These are phyloP conservation scores for Spheniscus mendiculus DNA, from an alignment of 2,113 vertebrate genomes.

Conservation along the genomic window DNA sequence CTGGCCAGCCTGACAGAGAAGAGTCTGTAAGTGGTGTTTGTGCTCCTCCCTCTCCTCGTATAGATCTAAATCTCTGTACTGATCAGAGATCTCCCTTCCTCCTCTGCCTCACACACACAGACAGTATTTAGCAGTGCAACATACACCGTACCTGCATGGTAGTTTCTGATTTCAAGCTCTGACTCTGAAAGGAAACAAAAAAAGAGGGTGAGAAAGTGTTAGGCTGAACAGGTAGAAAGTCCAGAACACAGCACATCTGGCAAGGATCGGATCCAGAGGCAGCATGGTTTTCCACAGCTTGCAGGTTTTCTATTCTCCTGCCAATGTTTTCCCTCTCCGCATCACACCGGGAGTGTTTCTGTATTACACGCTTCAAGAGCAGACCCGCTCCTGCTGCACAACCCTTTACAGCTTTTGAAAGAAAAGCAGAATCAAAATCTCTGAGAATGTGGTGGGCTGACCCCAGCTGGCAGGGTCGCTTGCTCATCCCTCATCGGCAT, in stretches of 20 bases:
- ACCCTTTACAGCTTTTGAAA: background rate
- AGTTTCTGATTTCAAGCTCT: background rate
- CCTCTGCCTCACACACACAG: background rate
- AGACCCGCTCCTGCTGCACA: background rate
- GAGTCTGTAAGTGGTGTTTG: background rate
- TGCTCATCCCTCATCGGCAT: fast-evolving
- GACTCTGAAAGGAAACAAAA: constrained; percentile 48
- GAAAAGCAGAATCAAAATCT: background rate
- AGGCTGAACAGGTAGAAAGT: background rate
- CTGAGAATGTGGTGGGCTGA: background rate
- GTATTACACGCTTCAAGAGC: background rate
- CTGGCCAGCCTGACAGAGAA: background rate
- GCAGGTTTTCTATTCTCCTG: background rate
- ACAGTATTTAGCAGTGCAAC: background rate
- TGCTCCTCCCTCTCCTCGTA: background rate
- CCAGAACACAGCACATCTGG: fast-evolving
- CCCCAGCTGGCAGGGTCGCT: fast-evolving
- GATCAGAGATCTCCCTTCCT: background rate
- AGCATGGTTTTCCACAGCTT: background rate
- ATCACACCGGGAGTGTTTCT: background rate
- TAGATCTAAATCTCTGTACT: background rate
- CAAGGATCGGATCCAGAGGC: background rate
- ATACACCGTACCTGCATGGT: background rate
- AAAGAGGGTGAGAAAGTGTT: background rate
- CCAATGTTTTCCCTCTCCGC: background rate